Percentiles rank a stretch among this genome's conserved stretches.
Conservation (phyloP, 2,888 invertebrate genomes). For the Stenchaetothrips biformis region DNA sequence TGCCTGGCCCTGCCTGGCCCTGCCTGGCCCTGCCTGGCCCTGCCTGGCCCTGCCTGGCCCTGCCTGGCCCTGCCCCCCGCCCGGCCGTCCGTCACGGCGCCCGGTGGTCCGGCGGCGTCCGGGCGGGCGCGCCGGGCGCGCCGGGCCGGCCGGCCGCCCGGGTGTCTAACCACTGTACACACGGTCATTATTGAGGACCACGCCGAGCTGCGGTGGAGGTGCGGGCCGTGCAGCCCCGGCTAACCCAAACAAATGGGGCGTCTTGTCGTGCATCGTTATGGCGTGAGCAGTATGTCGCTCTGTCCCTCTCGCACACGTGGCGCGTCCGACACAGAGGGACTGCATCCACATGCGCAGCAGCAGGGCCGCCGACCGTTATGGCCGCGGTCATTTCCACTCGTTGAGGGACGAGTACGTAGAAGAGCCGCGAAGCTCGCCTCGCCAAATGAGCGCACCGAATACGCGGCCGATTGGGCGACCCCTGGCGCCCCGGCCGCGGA, state of each 20-base stretch:
- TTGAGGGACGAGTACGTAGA: no score
- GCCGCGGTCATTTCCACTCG: no score
- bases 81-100: not conserved
- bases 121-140: not conserved
- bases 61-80: no score
- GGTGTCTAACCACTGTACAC: no score
- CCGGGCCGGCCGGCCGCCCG: not conserved
- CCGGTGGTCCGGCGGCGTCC: not conserved
- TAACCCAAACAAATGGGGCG: not conserved
- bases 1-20: not conserved
- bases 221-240: no score
- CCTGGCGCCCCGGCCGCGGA: not conserved
- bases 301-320: not conserved
- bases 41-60: not conserved
- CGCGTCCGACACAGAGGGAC: not conserved
- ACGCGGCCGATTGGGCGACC: not conserved
- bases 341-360: not conserved
- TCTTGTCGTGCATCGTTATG: slow-evolving; percentile 2
- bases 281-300: not conserved
- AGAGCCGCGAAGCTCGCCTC: not conserved
- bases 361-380: not conserved
- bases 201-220: no score
- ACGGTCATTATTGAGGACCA: no score
- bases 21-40: not conserved
- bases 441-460: not conserved